These are phyloP conservation scores for Diplodus sargus DNA, from an alignment of 2,797 vertebrate genomes.

Conservation along the genomic window DNA sequence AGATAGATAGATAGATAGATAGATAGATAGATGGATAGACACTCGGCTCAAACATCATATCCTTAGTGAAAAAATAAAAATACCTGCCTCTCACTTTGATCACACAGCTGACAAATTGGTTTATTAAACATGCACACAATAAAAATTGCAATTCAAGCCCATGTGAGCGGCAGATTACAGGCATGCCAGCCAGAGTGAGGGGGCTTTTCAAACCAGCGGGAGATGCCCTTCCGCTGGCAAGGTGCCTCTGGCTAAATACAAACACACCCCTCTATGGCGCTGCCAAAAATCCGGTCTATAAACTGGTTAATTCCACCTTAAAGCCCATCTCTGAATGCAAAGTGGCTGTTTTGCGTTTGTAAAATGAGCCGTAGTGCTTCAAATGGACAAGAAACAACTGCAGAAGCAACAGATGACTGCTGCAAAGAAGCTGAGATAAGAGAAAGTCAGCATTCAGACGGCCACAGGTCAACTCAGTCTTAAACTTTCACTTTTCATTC, in stretches of 20 bases:
- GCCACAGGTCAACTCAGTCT: neutral
- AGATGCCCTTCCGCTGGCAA: conserved; percentile 30
- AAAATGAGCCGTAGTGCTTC: neutral
- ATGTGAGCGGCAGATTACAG: conserved; percentile 39
- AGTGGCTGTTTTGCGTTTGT: neutral
- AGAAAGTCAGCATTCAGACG: neutral
- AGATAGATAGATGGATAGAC: conserved; percentile 3
- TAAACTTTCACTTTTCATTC: neutral
- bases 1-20: conserved; percentile 33
- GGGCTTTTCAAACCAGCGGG: conserved; percentile 28
- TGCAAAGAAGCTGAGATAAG: neutral
- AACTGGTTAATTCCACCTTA: neutral
- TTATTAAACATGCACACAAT: conserved; percentile 27
- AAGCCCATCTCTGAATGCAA: neutral
- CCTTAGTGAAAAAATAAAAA: neutral
- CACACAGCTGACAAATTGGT: conserved; percentile 37
- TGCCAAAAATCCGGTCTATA: conserved; percentile 7
- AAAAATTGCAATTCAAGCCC: conserved; percentile 1
- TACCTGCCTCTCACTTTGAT: conserved; percentile 14
- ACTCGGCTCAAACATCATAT: no score
- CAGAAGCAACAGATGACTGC: neutral
- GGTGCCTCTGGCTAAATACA: conserved; percentile 3
- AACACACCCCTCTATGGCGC: neutral
- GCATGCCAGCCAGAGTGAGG: conserved; percentile 43
- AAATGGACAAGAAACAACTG: neutral